Base-by-base conservation (phyloP, 2,797 vertebrate species). In the Peromyscus nudipes region DNA sequence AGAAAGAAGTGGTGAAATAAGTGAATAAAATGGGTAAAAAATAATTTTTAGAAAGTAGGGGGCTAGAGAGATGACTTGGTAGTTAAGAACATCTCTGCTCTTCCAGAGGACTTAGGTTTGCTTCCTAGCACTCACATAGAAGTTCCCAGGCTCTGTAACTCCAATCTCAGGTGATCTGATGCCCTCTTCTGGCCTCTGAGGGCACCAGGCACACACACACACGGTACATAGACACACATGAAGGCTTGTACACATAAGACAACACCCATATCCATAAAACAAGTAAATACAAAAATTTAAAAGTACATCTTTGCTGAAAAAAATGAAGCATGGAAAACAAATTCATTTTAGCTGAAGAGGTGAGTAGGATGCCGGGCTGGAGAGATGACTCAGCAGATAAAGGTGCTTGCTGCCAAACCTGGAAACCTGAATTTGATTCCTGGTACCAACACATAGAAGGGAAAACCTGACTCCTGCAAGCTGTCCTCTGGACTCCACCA, bases 301-400 rank as follows among this genome's bases (percentile, higher is more conserved):
- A 43, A 96, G 67, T 37, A 92, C 4, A 95, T 12, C 31, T 90
- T 21, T 93, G 16, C 3, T 95, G 16, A 92, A 46, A 87, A 96
- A 89, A 98, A n/a, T 60, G 4, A 21, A 96, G 3, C 16, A 80
- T 0, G 43, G 23, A 96, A 95, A 46, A 95, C 52, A 94, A 27
- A 21, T 67, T 89, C 81, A 92, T 64, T 29, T 82, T 11, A 60
- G 12, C 37, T 84, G 14, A 31, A 89, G 62, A 71, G 79, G 4
- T 75, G 90, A 83, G 62, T 80, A 62, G 31, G 95, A 92, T 46
- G 14, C 92, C 79, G 4, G 17, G 29, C 17, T 65, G 62, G 17
- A 31, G 27, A 43, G 40, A 65, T 67, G 40, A 46, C 19, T 34
- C 40, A 31, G 29, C 27, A 64, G 17, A 40, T 31, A 49, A 62